phyloP scores from a whole-genome alignment of 1,140 invertebrate genomes.

The Heliothis virescens region DNA sequence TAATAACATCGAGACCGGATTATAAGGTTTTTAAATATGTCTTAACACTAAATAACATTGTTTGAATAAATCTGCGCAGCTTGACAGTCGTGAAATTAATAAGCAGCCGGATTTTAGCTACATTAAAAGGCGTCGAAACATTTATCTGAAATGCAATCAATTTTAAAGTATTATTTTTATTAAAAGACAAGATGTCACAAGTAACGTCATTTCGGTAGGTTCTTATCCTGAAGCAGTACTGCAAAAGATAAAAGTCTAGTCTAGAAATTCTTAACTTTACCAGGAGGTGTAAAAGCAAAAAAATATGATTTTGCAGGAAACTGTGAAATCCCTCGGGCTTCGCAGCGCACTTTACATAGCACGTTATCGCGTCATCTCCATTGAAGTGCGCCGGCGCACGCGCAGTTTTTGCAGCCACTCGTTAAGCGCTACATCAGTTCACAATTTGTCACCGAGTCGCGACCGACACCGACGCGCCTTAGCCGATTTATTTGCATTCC shows the following conservation, averaged over 20 bases:
- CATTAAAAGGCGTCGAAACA: too few species aligned
- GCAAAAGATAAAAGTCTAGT: background rate
- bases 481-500: conserved; percentile 35
- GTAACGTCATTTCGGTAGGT: too few species aligned
- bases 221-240: too few species aligned
- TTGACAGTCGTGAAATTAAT: too few species aligned
- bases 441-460: conserved; percentile 42
- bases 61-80: too few species aligned
- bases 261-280: background rate
- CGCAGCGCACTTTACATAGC: background rate
- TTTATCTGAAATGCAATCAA: too few species aligned
- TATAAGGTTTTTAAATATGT: too few species aligned
- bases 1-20: too few species aligned
- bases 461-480: conserved; percentile 8
- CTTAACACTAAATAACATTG: too few species aligned
- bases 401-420: conserved; percentile 31
- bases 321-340: background rate
- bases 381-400: conserved; percentile 10
- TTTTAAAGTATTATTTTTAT: too few species aligned
- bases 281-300: background rate
- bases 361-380: conserved; percentile 18
- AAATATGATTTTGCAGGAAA: background rate
- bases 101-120: too few species aligned
- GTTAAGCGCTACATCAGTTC: conserved; percentile 32
- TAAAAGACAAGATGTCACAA: too few species aligned